Evolutionary conservation across 2,797 vertebrate species (phyloP).

Genomic region (Falco columbarius): DNA sequence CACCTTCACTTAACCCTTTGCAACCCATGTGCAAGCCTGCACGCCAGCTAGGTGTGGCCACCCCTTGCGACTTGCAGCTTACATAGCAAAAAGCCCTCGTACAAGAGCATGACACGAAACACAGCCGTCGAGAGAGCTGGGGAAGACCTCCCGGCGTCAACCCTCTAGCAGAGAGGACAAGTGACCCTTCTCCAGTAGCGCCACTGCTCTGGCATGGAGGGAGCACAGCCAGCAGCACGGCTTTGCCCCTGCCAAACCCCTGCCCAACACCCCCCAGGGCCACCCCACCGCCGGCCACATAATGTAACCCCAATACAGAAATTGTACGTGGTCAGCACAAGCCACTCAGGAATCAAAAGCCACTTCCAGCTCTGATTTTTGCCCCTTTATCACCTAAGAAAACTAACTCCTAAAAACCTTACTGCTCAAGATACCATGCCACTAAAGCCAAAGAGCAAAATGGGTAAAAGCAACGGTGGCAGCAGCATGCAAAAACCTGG

Average conservation of each 20-base stretch:
- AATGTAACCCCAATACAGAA: rapidly evolving
- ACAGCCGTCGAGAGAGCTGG: background rate
- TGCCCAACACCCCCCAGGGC: background rate
- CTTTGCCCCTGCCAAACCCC: background rate
- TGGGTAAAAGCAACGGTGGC: rapidly evolving
- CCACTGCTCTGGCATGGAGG: background rate
- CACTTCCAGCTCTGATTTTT: background rate
- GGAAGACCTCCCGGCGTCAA: background rate
- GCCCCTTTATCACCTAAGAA: background rate
- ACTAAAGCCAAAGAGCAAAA: background rate
- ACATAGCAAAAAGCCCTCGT: background rate
- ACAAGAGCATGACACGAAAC: rapidly evolving
- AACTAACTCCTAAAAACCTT: background rate
- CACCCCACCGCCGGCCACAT: rapidly evolving
- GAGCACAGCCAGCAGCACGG: background rate
- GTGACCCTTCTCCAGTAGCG: background rate
- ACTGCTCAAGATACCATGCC: background rate
- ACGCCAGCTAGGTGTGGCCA: background rate
- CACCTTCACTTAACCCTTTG: background rate
- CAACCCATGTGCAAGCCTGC: background rate
- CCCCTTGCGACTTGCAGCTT: background rate
- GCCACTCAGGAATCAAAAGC: background rate
- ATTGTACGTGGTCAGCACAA: background rate
- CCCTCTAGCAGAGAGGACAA: rapidly evolving
- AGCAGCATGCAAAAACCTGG: background rate